A percentile compares a stretch with the other conserved stretches of the same genome.
Conservation (phyloP, 2,797 vertebrate genomes). For the Melopsittacus undulatus region DNA sequence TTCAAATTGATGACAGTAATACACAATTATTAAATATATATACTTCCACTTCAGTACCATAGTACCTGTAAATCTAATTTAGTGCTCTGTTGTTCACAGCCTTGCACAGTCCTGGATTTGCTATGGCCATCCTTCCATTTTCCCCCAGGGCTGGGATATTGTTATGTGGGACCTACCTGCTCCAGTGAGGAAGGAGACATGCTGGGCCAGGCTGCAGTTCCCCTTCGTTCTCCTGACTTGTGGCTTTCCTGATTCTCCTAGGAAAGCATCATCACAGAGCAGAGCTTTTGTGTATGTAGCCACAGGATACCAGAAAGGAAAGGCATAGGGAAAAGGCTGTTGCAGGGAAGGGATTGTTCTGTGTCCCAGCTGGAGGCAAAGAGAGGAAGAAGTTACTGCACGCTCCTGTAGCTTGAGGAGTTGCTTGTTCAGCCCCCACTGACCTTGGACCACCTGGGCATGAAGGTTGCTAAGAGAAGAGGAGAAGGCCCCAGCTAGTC, state of each 20-base stretch:
- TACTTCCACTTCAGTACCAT: background rate
- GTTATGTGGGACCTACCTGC: accelerated
- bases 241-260: accelerated
- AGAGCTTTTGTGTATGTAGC: accelerated
- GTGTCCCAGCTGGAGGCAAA: background rate
- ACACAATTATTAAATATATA: background rate
- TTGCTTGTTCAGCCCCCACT: accelerated
- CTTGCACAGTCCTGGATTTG: background rate
- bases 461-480: background rate
- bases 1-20: background rate
- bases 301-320: background rate
- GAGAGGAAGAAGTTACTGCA: background rate
- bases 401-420: background rate
- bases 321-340: background rate
- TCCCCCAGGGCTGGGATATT: background rate
- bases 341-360: background rate
- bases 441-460: background rate
- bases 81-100: background rate
- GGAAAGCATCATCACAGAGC: background rate
- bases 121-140: background rate
- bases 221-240: background rate
- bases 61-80: background rate
- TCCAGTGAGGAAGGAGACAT: background rate
- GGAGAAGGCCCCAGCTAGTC: background rate
- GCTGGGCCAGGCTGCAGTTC: background rate